Evolutionary conservation across 2,888 invertebrate genomes (phyloP).

Genomic region (Ferdinandea cuprea): DNA sequence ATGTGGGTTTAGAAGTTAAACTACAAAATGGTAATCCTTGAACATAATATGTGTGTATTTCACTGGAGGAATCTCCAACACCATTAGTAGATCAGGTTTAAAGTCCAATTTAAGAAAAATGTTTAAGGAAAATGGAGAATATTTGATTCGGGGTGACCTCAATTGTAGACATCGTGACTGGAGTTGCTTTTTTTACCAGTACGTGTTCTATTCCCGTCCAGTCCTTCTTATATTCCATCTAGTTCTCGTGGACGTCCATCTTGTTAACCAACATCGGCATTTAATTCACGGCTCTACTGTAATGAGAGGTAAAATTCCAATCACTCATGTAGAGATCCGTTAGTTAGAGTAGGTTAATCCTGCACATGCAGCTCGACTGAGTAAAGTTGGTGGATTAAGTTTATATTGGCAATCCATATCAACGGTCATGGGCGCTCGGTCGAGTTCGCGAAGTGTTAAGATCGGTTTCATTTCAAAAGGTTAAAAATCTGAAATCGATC

Average conservation of each 20-base stretch:
- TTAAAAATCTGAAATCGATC: too few relatives aligned
- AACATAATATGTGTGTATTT: slow-evolving; percentile 20
- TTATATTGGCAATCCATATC: too few relatives aligned
- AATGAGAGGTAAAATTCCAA: too few relatives aligned
- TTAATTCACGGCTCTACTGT: too few relatives aligned
- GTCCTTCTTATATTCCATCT: background rate
- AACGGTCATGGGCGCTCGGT: too few relatives aligned
- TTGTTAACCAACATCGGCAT: too few relatives aligned
- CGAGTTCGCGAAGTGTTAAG: too few relatives aligned
- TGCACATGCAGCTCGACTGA: too few relatives aligned
- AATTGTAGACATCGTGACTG: slow-evolving; percentile 38
- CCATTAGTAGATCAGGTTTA: background rate
- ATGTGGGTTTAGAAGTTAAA: slow-evolving; percentile 8
- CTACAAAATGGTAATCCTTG: background rate
- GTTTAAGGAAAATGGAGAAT: background rate
- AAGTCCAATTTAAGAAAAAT: slow-evolving; percentile 3
- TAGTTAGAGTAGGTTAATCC: too few relatives aligned
- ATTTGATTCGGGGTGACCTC: slow-evolving; percentile 28
- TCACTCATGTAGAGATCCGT: too few relatives aligned
- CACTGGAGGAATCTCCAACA: background rate
- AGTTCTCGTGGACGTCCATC: slow-evolving; percentile 4
- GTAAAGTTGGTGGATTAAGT: too few relatives aligned
- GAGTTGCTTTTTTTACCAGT: background rate
- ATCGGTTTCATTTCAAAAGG: too few relatives aligned
- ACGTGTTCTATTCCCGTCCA: background rate